phyloP scores from a whole-genome alignment of 2,888 invertebrate genomes.

The Rotaria macrura region DNA sequence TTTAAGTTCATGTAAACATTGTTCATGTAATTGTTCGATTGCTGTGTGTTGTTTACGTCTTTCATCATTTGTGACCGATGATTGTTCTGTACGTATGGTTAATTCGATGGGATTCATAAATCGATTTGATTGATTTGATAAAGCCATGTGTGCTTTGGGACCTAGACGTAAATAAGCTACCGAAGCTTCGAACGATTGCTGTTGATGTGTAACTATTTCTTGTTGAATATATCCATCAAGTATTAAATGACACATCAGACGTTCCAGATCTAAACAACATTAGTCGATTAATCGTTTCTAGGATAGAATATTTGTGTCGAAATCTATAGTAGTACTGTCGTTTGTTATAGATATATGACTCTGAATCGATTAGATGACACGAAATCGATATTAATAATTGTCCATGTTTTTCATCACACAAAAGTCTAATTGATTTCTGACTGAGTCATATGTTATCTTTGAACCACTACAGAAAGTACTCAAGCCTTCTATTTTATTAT shows the following conservation, averaged over 20 bases:
- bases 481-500: too few species aligned
- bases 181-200: neutral
- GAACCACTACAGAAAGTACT: too few species aligned
- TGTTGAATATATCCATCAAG: neutral
- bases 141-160: neutral
- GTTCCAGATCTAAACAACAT: neutral
- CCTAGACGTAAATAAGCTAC: neutral
- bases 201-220: slow-evolving; percentile 6
- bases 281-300: too few species aligned
- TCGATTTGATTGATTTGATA: neutral
- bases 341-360: too few species aligned
- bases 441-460: too few species aligned
- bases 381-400: too few species aligned
- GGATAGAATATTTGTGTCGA: too few species aligned
- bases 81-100: slow-evolving; percentile 3
- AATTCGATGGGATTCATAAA: neutral
- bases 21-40: neutral
- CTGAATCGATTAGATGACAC: too few species aligned
- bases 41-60: neutral
- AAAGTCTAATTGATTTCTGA: too few species aligned
- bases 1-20: neutral
- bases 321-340: too few species aligned
- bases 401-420: too few species aligned
- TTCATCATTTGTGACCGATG: neutral
- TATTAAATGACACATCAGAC: neutral